phyloP scores from a whole-genome alignment of 2,797 vertebrate species.

The Sandelia bainsii region DNA sequence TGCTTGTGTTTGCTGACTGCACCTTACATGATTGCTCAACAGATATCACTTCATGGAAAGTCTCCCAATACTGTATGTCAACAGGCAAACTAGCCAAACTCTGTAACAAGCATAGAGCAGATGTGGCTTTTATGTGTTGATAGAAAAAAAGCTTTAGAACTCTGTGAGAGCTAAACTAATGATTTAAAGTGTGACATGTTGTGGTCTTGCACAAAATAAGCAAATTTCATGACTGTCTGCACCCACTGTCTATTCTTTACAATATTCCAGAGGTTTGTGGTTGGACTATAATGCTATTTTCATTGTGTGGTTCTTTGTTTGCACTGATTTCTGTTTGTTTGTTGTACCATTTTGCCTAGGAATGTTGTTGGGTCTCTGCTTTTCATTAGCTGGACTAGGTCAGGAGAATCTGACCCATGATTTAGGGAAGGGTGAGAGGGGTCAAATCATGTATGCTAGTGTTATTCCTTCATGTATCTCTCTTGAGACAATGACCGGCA shows the following conservation, averaged over 20 bases:
- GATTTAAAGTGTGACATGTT: slow-evolving; percentile 66
- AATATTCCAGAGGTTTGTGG: slow-evolving; percentile 63
- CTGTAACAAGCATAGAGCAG: slow-evolving; percentile 29
- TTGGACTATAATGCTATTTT: slow-evolving; percentile 68
- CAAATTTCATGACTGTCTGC: slow-evolving; percentile 63
- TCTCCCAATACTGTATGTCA: neutral
- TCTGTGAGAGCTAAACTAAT: slow-evolving; percentile 53
- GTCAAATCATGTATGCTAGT: slow-evolving; percentile 21
- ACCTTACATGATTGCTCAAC: slow-evolving; percentile 27
- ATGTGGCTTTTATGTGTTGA: slow-evolving; percentile 49
- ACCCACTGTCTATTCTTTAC: slow-evolving; percentile 57
- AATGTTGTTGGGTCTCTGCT: slow-evolving; percentile 71
- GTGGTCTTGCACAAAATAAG: slow-evolving; percentile 64
- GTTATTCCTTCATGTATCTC: slow-evolving; percentile 39
- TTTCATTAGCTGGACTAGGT: slow-evolving; percentile 74
- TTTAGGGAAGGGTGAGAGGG: slow-evolving; percentile 40
- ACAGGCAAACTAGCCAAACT: slow-evolving; percentile 21
- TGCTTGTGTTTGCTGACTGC: slow-evolving; percentile 23
- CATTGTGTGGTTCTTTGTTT: slow-evolving; percentile 72
- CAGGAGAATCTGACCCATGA: slow-evolving; percentile 47
- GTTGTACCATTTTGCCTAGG: slow-evolving; percentile 58
- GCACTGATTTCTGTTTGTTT: slow-evolving; percentile 65
- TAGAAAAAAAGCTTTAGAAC: slow-evolving; percentile 37
- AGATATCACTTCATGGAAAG: slow-evolving; percentile 13
- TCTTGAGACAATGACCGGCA: slow-evolving; percentile 35